Evolutionary conservation across 2,888 invertebrate genomes (phyloP), one percentile per base, ranked within the genome.

Genomic region (Julus scandinavius): DNA sequence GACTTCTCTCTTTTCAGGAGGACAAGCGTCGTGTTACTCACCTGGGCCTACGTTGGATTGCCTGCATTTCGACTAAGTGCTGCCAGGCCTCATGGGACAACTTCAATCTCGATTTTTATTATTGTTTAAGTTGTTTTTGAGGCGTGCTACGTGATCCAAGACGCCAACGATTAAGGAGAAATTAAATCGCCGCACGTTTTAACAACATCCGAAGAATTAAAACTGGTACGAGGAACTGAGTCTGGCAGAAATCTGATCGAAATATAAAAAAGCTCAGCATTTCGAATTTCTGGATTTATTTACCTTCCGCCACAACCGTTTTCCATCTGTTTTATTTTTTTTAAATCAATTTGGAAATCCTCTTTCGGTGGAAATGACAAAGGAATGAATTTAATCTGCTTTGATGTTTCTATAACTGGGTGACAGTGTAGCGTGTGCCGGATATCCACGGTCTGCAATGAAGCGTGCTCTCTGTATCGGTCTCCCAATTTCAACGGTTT

Each of bases 181-280:
- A 80, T 80, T 80, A 80, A 80, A 80, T 80, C 80, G 80, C 38
- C 80, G 80, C 80, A 80, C 80, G 80, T 80, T 15, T 80, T 3
- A 6, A 17, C 54, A 72, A 29, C 72, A 72, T 20, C 72, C 9
- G 20, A 72, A 29, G 72, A 72, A 72, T 72, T 72, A 72, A 72
- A 72, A 72, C 45, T 45, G 45, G 45, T 20, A 20, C 5, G 29
- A 9, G 20, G 80, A 40, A 29, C 17, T 50, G 13, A 50, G 7
- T n/a, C n/a, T n/a, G n/a, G 58, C 5, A 58, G 80, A 15, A 80
- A 13, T 13, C 13, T 7, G 29, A 40, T 38, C n/a, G 63, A 45
- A 45, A 45, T 45, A 45, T 45, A 45, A 54, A 54, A 54, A 80
- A 80, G 38, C 38, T 4, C 4, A 11, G 80, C 80, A 38, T 80